Evolutionary conservation across 2,888 invertebrate species (phyloP).

Genomic region (Reticulitermes lucifugus): DNA sequence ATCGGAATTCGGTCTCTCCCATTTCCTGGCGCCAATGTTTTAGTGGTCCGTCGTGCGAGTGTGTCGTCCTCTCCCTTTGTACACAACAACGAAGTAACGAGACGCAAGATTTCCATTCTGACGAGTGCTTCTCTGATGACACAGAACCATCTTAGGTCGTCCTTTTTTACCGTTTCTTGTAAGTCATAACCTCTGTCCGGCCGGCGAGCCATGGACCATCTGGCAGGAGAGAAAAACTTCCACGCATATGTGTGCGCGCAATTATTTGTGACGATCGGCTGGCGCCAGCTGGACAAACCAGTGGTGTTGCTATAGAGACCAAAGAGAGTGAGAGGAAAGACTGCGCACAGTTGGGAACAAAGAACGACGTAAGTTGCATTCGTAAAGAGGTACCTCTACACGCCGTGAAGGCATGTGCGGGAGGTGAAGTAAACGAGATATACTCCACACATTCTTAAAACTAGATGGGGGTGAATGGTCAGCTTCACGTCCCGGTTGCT

Average conservation of each 20-base stretch:
- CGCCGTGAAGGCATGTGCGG: too few species aligned
- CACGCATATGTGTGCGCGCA: conserved; percentile 27
- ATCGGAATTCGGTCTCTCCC: not conserved
- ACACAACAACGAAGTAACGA: not conserved
- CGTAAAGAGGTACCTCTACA: too few species aligned
- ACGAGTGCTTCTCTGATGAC: not conserved
- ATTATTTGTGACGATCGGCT: conserved; percentile 24
- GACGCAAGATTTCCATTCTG: not conserved
- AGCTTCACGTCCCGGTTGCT: too few species aligned
- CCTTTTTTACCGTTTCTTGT: not conserved
- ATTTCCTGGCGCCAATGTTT: not conserved
- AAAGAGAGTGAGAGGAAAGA: not conserved
- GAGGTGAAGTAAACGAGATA: too few species aligned
- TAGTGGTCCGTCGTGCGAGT: not conserved
- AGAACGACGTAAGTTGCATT: not conserved
- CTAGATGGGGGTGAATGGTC: too few species aligned
- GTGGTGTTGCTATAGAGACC: conserved; percentile 22
- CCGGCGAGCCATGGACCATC: conserved; percentile 18
- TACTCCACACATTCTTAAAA: too few species aligned
- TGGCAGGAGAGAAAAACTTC: conserved; percentile 10
- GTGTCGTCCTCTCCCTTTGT: not conserved
- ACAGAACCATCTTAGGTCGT: not conserved
- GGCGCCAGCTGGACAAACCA: conserved; percentile 36
- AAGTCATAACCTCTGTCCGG: not conserved
- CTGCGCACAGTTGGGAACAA: not conserved